phyloP scores from a whole-genome alignment of 2,797 vertebrate species.

The Pseudochaenichthys georgianus region DNA sequence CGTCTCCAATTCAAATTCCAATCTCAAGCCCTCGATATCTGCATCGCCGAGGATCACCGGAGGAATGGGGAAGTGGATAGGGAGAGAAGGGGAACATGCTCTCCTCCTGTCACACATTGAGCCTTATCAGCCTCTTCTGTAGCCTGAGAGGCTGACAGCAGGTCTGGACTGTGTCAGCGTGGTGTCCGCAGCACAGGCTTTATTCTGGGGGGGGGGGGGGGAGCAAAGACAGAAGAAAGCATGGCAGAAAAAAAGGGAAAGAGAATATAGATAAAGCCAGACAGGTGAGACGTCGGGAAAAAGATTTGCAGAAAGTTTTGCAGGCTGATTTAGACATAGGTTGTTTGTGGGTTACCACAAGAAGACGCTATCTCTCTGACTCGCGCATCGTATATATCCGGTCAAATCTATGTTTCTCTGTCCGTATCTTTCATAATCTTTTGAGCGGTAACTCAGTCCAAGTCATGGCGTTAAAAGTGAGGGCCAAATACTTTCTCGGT shows the following conservation, averaged over 20 bases:
- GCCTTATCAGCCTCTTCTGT: conserved; percentile 73
- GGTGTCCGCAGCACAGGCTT: conserved; percentile 63
- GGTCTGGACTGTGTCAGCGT: conserved; percentile 79
- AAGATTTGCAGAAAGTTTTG: not conserved
- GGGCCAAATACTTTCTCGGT: not conserved
- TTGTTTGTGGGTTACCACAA: not conserved
- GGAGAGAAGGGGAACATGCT: conserved; percentile 51
- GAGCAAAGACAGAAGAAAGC: conserved; percentile 4
- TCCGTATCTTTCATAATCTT: not conserved
- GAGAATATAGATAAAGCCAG: not conserved
- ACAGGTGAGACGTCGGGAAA: not conserved
- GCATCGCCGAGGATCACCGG: conserved; percentile 36
- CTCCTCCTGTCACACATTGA: conserved; percentile 69
- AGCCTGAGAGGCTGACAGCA: conserved; percentile 68
- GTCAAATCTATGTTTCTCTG: not conserved
- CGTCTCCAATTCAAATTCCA: conserved; percentile 31
- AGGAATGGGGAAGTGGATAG: conserved; percentile 52
- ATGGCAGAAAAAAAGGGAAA: not conserved
- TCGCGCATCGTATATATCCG: not conserved
- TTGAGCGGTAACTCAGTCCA: too few species aligned
- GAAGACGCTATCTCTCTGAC: not conserved
- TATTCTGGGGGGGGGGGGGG: conserved; percentile 32
- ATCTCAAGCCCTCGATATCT: conserved; percentile 22
- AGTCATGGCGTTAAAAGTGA: too few species aligned
- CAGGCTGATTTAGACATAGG: not conserved